Evolutionary conservation across 2,113 vertebrate genomes (phyloP).

Genomic region (Myrmecophaga tridactyla): DNA sequence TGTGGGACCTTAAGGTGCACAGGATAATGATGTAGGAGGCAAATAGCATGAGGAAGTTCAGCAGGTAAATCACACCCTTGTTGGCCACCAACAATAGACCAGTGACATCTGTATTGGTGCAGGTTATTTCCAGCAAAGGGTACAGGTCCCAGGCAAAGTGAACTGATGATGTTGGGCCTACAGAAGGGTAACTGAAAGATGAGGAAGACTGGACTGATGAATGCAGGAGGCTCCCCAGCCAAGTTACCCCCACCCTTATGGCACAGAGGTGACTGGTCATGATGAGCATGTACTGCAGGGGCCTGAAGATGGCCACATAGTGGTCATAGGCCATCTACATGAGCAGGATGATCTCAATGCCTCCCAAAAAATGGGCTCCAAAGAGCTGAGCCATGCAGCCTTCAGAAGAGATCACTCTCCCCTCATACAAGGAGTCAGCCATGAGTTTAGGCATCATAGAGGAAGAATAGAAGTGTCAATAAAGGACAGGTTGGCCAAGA

Average conservation of each 20-base stretch:
- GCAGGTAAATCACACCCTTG: conserved; percentile 60
- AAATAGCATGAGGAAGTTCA: conserved; percentile 63
- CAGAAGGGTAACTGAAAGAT: conserved; percentile 58
- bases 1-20: neutral
- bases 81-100: conserved; percentile 62
- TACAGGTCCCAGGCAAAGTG: conserved; percentile 74
- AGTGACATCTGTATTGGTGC: neutral
- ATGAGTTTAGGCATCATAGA: conserved; percentile 65
- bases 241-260: conserved; percentile 39
- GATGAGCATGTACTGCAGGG: neutral
- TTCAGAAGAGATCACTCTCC: conserved; percentile 39
- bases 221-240: conserved; percentile 59
- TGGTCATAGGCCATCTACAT: conserved; percentile 51
- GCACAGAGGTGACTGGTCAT: conserved; percentile 49
- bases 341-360: conserved; percentile 46
- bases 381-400: conserved; percentile 57
- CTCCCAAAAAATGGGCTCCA: conserved; percentile 42
- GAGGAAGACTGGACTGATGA: conserved; percentile 45
- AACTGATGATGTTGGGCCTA: conserved; percentile 40
- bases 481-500: conserved; percentile 58
- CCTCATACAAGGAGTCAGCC: conserved; percentile 42
- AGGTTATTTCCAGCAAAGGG: conserved; percentile 59
- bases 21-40: conserved; percentile 61
- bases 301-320: conserved; percentile 60
- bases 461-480: conserved; percentile 64